phyloP scores from a whole-genome alignment of 2,888 invertebrate species.

The Axea sp. region DNA sequence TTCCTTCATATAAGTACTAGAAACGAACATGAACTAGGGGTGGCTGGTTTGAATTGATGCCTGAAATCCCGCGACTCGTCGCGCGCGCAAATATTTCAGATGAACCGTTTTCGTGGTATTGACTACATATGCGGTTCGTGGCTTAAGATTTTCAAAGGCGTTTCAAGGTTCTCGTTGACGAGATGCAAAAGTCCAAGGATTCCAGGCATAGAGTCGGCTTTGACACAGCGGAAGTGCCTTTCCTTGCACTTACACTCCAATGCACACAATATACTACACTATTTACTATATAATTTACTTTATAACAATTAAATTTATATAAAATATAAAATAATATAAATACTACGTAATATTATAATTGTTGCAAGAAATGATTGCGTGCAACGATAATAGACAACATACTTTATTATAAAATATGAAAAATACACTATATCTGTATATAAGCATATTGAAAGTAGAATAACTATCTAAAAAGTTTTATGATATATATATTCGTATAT shows the following conservation, averaged over 20 bases:
- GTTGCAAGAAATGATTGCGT: slow-evolving; percentile 74
- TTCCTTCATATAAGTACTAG: slow-evolving; percentile 61
- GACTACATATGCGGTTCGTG: slow-evolving; percentile 13
- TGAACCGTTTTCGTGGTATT: slow-evolving; percentile 5
- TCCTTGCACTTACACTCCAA: slow-evolving; percentile 77
- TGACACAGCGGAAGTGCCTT: slow-evolving; percentile 78
- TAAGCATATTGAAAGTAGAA: slow-evolving; percentile 64
- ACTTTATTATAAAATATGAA: slow-evolving; percentile 67
- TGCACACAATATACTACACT: slow-evolving; percentile 67
- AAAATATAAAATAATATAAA: slow-evolving; percentile 60
- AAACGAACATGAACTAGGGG: slow-evolving; percentile 66
- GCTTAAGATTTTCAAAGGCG: slow-evolving; percentile 14
- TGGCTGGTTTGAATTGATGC: slow-evolving; percentile 71
- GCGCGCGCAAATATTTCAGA: slow-evolving; percentile 7
- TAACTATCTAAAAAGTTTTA: slow-evolving; percentile 53
- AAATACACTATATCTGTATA: slow-evolving; percentile 65
- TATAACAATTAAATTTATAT: slow-evolving; percentile 61
- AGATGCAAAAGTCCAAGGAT: slow-evolving; percentile 37
- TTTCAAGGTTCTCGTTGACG: slow-evolving; percentile 20
- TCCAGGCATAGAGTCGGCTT: slow-evolving; percentile 61
- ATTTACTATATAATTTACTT: slow-evolving; percentile 61
- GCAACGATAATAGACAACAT: slow-evolving; percentile 73
- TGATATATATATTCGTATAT: slow-evolving; percentile 56
- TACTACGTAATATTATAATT: slow-evolving; percentile 69
- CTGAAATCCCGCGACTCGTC: slow-evolving; percentile 63